phyloP scores from a whole-genome alignment of 2,888 invertebrate genomes.

The Mesochorus sp. region DNA sequence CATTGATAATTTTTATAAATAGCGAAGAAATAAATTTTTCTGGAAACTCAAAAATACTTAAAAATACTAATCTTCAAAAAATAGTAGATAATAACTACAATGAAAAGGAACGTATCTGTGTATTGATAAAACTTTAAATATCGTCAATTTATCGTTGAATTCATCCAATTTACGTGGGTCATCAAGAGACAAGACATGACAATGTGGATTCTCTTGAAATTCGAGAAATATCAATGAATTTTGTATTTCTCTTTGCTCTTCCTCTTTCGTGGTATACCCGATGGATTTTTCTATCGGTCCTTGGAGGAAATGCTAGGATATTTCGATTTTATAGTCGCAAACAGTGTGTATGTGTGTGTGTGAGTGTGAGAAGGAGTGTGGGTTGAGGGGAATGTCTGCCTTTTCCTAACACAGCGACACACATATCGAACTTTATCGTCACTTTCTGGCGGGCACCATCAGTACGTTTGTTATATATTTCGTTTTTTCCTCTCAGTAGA shows the following conservation, averaged over 20 bases:
- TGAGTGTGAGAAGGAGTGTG: not conserved
- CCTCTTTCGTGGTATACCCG: not conserved
- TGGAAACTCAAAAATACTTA: too few species aligned
- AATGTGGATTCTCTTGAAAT: slow-evolving; percentile 8
- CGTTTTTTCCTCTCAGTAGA: not conserved
- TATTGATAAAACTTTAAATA: too few species aligned
- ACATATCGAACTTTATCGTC: slow-evolving; percentile 11
- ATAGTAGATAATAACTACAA: too few species aligned
- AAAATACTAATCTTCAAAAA: too few species aligned
- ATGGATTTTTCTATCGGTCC: slow-evolving; percentile 6
- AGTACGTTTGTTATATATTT: slow-evolving; percentile 16
- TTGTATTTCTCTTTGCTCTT: slow-evolving; percentile 22
- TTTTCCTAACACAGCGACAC: too few species aligned
- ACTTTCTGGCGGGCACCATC: not conserved
- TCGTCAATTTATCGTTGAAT: too few species aligned
- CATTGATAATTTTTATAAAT: too few species aligned
- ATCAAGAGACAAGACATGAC: too few species aligned
- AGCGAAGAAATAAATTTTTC: too few species aligned
- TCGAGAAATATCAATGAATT: slow-evolving; percentile 55
- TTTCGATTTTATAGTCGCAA: slow-evolving; percentile 36
- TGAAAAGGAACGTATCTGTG: too few species aligned
- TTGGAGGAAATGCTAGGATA: slow-evolving; percentile 8
- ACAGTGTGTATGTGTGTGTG: not conserved
- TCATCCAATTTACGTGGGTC: too few species aligned
- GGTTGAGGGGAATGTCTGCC: not conserved